Percentiles rank a stretch among this genome's conserved stretches.
These are phyloP conservation scores for Leptopterna dolabrata DNA, from an alignment of 2,888 invertebrate genomes.

Conservation along the genomic window DNA sequence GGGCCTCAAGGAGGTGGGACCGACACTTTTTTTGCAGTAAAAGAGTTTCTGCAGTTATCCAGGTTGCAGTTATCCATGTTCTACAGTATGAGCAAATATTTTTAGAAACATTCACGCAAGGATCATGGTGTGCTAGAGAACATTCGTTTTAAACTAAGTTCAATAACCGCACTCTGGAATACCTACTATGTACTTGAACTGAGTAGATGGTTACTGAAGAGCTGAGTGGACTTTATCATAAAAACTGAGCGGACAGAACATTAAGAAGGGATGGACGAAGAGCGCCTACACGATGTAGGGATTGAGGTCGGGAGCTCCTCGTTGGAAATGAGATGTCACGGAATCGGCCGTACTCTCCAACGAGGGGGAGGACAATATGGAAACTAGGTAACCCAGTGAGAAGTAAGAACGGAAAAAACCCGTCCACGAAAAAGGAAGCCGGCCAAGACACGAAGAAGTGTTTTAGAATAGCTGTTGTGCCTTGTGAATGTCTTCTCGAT, in stretches of 20 bases:
- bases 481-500: conserved; percentile 15
- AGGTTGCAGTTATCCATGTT: too few species aligned
- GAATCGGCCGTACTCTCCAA: background rate
- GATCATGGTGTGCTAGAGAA: too few species aligned
- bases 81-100: too few species aligned
- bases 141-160: too few species aligned
- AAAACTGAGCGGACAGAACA: background rate
- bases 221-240: too few species aligned
- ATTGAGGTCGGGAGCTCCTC: conserved; percentile 12
- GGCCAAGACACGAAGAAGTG: conserved; percentile 3
- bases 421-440: background rate
- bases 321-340: conserved; percentile 28
- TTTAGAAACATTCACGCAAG: too few species aligned
- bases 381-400: conserved; percentile 19
- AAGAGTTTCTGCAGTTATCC: too few species aligned
- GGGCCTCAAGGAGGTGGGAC: too few species aligned
- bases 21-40: too few species aligned
- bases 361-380: conserved; percentile 8
- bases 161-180: too few species aligned
- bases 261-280: background rate
- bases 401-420: conserved; percentile 6
- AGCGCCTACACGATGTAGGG: background rate
- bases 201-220: too few species aligned
- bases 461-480: conserved; percentile 33
- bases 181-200: too few species aligned